These are phyloP conservation scores for Cataglyphis altisquamis DNA, from an alignment of 2,888 invertebrate genomes.

Conservation along the genomic window DNA sequence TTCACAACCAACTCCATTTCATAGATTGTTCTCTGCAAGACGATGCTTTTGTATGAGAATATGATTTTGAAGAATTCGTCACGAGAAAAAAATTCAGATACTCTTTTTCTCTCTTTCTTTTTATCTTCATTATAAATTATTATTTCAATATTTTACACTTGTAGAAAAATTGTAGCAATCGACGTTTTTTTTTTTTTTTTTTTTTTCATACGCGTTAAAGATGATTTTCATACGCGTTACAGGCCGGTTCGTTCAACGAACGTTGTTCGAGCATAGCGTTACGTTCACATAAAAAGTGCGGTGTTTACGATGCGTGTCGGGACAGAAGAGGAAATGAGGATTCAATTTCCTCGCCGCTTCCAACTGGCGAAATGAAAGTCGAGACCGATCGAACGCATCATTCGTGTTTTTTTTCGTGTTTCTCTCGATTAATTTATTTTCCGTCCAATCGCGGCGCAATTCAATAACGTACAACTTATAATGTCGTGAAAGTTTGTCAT, in stretches of 20 bases:
- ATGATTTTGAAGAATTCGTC: not conserved
- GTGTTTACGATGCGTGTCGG: slow-evolving; percentile 69
- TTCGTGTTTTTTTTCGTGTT: slow-evolving; percentile 23
- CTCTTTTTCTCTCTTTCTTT: not conserved
- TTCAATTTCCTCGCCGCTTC: slow-evolving; percentile 74
- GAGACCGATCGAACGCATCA: slow-evolving; percentile 51
- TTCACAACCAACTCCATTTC: slow-evolving; percentile 38
- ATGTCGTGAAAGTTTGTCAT: slow-evolving; percentile 40
- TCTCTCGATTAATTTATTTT: slow-evolving; percentile 37
- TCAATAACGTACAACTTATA: not conserved
- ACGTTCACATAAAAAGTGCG: slow-evolving; percentile 55
- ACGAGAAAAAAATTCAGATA: not conserved
- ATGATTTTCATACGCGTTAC: slow-evolving; percentile 1
- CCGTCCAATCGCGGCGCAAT: not conserved
- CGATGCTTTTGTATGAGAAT: not conserved
- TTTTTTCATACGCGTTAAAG: not conserved
- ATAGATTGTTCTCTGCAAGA: not conserved
- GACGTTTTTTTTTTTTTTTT: not conserved
- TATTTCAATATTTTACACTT: not conserved
- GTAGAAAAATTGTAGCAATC: not conserved
- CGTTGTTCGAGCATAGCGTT: slow-evolving; percentile 31
- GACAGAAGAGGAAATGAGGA: slow-evolving; percentile 68
- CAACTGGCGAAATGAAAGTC: slow-evolving; percentile 64
- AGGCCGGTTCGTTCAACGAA: slow-evolving; percentile 19
- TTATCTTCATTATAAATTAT: not conserved